Evolutionary conservation across 2,113 vertebrate genomes (phyloP).

Genomic region (Vulpes ferrilata): DNA sequence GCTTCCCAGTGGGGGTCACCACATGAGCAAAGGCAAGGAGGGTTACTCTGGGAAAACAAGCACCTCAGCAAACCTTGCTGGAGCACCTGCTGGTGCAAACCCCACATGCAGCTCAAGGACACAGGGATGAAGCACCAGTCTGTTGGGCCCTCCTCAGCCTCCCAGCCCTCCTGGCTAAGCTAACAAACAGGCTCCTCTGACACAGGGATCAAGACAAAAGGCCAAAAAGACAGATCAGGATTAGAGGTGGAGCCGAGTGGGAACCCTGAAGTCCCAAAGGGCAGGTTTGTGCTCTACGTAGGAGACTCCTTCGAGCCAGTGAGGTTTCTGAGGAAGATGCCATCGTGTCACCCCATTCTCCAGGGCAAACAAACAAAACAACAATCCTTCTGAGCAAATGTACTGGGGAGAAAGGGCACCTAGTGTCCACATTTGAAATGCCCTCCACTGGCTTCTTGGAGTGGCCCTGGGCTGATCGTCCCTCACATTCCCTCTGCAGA

Average conservation of each 20-base stretch:
- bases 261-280: background rate
- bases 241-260: rapidly evolving
- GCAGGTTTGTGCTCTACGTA: rapidly evolving
- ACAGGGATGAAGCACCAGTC: rapidly evolving
- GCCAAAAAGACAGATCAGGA: no score
- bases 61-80: background rate
- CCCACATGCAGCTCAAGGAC: rapidly evolving
- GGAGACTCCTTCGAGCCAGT: background rate
- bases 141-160: background rate
- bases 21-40: background rate
- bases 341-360: rapidly evolving
- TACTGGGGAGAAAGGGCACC: rapidly evolving
- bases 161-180: background rate
- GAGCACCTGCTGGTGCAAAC: no score
- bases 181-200: background rate
- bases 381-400: background rate
- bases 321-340: background rate
- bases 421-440: rapidly evolving
- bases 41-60: background rate
- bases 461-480: rapidly evolving
- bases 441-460: background rate
- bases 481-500: background rate
- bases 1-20: background rate
- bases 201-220: background rate
- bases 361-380: background rate